phyloP scores from a whole-genome alignment of 2,888 invertebrate genomes.

The Uropetala carovei region DNA sequence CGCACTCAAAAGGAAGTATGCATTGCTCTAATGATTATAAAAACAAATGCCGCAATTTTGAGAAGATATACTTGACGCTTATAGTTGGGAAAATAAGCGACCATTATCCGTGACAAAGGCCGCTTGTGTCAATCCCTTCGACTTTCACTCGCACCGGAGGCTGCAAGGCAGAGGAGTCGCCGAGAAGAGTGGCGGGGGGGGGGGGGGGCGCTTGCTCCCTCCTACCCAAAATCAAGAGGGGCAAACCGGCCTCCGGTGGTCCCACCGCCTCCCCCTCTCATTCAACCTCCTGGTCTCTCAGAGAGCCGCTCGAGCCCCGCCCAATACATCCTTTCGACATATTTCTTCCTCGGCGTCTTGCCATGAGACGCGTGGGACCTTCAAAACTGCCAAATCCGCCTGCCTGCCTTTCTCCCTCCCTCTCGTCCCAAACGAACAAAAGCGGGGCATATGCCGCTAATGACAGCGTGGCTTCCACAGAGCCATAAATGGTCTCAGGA shows the following conservation, averaged over 20 bases:
- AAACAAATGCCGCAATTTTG: no score
- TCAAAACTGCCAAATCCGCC: background rate
- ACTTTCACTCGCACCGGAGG: background rate
- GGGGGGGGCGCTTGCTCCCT: background rate
- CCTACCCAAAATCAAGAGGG: background rate
- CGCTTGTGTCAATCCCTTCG: constrained; percentile 19
- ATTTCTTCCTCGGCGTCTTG: background rate
- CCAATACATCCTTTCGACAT: background rate
- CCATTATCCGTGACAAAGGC: background rate
- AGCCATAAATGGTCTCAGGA: constrained; percentile 16
- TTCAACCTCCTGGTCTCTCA: background rate
- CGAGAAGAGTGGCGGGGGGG: background rate
- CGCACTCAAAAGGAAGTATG: no score
- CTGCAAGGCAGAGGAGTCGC: background rate
- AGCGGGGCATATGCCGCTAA: constrained; percentile 40
- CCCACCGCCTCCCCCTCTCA: background rate
- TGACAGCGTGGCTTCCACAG: constrained; percentile 37
- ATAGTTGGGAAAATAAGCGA: background rate
- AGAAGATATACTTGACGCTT: constrained; percentile 4
- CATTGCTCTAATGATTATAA: no score
- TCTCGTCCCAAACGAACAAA: background rate
- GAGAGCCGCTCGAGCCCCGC: background rate
- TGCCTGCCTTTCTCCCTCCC: background rate
- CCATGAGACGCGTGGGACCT: background rate
- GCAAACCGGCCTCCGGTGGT: constrained; percentile 13